Evolutionary conservation across 2,113 vertebrate genomes (phyloP), one percentile per base, ranked within the genome.

Genomic region (Chloroceryle aenea): DNA sequence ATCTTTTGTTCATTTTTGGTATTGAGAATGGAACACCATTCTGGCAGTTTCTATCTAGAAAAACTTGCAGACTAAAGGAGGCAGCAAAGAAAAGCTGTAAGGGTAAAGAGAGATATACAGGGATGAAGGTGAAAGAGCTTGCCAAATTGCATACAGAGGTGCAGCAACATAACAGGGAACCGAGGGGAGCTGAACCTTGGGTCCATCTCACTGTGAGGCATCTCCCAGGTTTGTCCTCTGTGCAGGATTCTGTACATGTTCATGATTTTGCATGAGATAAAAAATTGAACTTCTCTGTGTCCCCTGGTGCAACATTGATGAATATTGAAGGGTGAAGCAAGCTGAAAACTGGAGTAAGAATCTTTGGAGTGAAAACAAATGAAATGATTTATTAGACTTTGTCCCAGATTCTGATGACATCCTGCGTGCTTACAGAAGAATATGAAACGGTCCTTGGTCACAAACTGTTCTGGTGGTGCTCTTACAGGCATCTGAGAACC

Each of bases 151-250:
- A 12, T 15, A 9, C 3, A 23, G 38, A 12, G 18, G 14, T 40
- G 63, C 42, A 62, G 59, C n/a, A 58, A 3, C 0, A 2, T 21
- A 12, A 34, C 3, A 4, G 29, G 63, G 30, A 23, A 22, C 23
- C 58, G 34, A 25, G 42, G 12, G n/a, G 11, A 86, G 22, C 34
- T 64, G 62, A 83, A 62, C 4, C 25, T 56, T 32, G 18, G 1
- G 5, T 78, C 50, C 1, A 0, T 17, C 79, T 45, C 59, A 5
- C 45, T 61, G 30, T 0, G 0, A 50, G 32, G 26, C 2, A 2
- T 74, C 1, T 0, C 27, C 11, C 14, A 14, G 36, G 9, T 80
- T 84, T 80, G 27, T 66, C 59, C 55, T 69, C 27, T 18, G 19
- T n/a, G 45, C 22, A 36, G 45, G 50, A 50, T 81, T 83, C 55